Conservation (phyloP, 2,797 vertebrate species). For the Phoebastria nigripes region DNA sequence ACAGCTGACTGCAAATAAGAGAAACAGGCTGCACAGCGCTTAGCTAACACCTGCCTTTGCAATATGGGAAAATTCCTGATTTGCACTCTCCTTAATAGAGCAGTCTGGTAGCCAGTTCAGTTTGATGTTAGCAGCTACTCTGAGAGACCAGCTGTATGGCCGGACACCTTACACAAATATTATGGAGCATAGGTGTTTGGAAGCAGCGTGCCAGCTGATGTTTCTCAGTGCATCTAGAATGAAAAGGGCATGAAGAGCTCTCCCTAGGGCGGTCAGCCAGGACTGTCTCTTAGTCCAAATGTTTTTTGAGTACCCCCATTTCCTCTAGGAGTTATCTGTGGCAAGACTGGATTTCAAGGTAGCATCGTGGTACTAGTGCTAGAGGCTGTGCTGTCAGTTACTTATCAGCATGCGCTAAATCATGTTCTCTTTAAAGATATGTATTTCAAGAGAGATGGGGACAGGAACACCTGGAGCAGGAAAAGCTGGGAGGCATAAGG, state of each 20-base stretch:
- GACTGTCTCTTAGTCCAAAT: background rate
- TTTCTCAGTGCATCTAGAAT: background rate
- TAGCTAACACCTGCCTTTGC: background rate
- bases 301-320: background rate
- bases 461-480: background rate
- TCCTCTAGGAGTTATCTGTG: background rate
- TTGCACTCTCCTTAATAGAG: background rate
- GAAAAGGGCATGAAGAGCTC: background rate
- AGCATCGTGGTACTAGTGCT: background rate
- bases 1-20: slow-evolving; percentile 1
- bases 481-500: background rate
- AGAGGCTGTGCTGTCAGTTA: background rate
- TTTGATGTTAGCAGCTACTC: background rate
- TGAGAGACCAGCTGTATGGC: background rate
- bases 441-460: background rate
- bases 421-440: background rate
- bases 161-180: background rate
- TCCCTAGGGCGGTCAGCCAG: background rate
- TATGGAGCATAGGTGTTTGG: background rate
- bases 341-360: background rate
- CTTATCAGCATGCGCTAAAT: background rate
- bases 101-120: background rate
- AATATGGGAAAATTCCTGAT: background rate
- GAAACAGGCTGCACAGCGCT: background rate
- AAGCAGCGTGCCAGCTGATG: background rate